A percentile compares a stretch with the other conserved stretches of the same genome.
phyloP scores from a whole-genome alignment of 2,113 vertebrate genomes.

The Saccopteryx leptura region DNA sequence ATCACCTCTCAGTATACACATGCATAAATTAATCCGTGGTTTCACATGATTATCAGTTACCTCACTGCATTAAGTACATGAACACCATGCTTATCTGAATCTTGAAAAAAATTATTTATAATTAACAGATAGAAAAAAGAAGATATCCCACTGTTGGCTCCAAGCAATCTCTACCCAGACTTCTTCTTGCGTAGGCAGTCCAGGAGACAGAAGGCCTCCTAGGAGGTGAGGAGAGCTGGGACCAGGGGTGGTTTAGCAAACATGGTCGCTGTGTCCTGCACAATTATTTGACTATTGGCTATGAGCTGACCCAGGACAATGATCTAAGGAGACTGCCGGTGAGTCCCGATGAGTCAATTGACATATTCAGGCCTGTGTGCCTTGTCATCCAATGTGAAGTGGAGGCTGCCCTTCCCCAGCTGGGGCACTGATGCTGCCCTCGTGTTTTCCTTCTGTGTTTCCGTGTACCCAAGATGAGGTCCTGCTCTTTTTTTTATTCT shows the following conservation, averaged over 20 bases:
- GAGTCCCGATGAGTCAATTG: background rate
- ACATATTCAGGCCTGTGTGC: background rate
- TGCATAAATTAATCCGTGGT: background rate
- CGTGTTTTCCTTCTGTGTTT: background rate
- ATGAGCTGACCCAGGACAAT: background rate
- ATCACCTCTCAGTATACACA: background rate
- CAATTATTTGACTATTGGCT: background rate
- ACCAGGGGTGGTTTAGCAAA: background rate
- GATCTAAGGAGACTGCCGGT: background rate
- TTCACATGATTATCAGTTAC: background rate
- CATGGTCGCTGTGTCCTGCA: background rate
- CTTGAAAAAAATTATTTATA: background rate
- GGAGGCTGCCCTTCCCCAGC: rapidly evolving
- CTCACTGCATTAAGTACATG: background rate
- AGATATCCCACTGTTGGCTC: rapidly evolving
- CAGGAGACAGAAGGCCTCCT: background rate
- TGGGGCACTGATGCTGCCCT: background rate
- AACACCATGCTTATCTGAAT: background rate
- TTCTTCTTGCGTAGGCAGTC: background rate
- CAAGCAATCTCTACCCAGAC: background rate
- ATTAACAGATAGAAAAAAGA: background rate
- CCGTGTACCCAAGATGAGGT: background rate
- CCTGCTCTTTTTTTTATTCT: background rate
- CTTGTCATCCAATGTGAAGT: too few species aligned
- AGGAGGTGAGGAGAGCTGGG: background rate